Conservation (phyloP, 1,140 invertebrate genomes). For the Philotrypesis tridentata region DNA sequence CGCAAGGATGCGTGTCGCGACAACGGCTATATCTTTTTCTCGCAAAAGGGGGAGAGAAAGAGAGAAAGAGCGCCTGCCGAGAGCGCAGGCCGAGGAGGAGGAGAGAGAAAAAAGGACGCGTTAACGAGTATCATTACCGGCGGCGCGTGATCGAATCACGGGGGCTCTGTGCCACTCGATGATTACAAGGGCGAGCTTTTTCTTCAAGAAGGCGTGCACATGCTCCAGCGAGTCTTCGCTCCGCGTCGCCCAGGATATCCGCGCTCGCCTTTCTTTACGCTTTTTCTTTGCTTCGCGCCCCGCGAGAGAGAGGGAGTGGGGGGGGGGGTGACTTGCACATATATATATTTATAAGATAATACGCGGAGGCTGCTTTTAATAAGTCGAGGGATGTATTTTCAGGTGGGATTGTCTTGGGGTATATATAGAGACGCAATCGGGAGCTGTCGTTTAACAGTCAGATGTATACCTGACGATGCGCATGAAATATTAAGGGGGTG, state of each 20-base stretch:
- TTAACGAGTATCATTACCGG: constrained; percentile 38
- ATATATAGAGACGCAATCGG: no score
- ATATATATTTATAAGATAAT: no score
- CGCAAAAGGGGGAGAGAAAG: background rate
- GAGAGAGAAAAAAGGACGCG: constrained; percentile 5
- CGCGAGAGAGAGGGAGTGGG: no score
- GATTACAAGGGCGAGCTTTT: constrained; percentile 34
- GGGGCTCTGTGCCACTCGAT: constrained; percentile 2
- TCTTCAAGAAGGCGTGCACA: background rate
- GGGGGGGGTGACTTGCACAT: no score
- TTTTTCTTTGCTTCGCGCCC: no score
- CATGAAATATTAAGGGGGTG: no score
- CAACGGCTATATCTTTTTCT: background rate
- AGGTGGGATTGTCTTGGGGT: no score
- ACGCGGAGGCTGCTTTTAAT: no score
- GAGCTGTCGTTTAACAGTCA: no score
- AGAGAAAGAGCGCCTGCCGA: background rate
- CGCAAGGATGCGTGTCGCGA: constrained; percentile 32
- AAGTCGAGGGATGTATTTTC: no score
- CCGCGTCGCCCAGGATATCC: background rate
- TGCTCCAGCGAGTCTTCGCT: background rate
- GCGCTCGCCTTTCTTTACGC: no score
- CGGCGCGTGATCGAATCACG: constrained; percentile 39
- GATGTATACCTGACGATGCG: no score
- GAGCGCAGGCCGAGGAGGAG: background rate